Evolutionary conservation across 2,888 invertebrate species (phyloP).

Genomic region (Girardia tigrina): DNA sequence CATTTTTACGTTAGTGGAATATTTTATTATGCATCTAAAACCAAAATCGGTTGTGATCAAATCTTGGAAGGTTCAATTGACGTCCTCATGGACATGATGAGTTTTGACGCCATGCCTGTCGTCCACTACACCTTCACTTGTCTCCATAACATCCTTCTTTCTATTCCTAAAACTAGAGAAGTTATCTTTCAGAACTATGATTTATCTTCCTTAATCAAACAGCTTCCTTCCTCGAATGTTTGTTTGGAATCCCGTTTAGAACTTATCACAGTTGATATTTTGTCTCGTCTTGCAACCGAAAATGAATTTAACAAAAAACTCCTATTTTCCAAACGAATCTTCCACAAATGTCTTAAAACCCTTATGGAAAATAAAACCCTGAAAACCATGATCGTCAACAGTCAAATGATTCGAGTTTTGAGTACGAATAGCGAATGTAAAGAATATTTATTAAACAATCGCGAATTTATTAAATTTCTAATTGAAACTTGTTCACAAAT

Average conservation of each 20-base stretch:
- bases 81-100: not conserved
- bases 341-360: not conserved
- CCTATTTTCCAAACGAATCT: not conserved
- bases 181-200: not conserved
- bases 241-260: not conserved
- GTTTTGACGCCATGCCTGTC: not conserved
- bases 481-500: not conserved
- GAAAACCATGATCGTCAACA: not conserved
- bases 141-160: not conserved
- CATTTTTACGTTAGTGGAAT: not conserved
- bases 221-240: not conserved
- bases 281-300: not conserved
- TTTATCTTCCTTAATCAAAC: not conserved
- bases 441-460: not conserved
- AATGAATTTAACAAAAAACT: not conserved
- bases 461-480: not conserved
- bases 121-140: not conserved
- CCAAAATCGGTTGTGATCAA: not conserved
- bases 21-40: conserved; percentile 4
- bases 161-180: not conserved
- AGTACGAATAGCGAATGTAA: not conserved
- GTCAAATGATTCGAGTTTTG: not conserved
- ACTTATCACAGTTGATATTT: not conserved
- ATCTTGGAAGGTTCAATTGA: not conserved
- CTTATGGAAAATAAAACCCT: not conserved